phyloP scores from a whole-genome alignment of 2,888 invertebrate species.

The Drepanosiphum platanoidis region DNA sequence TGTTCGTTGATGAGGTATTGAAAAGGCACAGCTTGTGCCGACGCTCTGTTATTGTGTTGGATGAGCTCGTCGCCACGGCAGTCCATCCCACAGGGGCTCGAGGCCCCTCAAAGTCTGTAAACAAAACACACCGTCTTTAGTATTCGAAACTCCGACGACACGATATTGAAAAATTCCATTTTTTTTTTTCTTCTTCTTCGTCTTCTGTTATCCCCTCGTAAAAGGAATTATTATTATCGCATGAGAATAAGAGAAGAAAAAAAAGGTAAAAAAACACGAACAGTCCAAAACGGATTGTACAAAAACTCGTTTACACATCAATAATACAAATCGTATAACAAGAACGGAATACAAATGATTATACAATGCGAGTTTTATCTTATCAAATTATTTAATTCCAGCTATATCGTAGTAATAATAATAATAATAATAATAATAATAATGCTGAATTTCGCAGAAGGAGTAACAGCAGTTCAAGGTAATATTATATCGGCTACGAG shows the following conservation, averaged over 20 bases:
- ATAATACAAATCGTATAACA: background rate
- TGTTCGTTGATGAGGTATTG: slow-evolving; percentile 88
- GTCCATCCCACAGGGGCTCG: slow-evolving; percentile 62
- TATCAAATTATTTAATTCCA: slow-evolving; percentile 7
- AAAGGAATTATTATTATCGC: background rate
- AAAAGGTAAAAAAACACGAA: background rate
- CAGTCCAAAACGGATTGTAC: background rate
- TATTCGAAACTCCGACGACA: background rate
- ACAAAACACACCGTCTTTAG: slow-evolving; percentile 1
- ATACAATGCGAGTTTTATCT: background rate
- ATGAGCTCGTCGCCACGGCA: slow-evolving; percentile 62
- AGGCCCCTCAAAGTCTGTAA: slow-evolving; percentile 61
- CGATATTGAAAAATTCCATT: background rate
- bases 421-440: too few species aligned
- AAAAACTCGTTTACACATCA: background rate
- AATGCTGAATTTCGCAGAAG: background rate
- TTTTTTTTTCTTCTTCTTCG: too few species aligned
- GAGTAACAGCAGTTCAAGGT: slow-evolving; percentile 16
- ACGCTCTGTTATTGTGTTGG: slow-evolving; percentile 62
- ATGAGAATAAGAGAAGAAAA: too few species aligned
- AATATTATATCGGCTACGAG: background rate
- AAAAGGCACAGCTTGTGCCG: slow-evolving; percentile 74
- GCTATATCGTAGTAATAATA: background rate
- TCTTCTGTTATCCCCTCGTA: too few species aligned
- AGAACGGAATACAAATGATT: background rate